These are phyloP conservation scores for Petroica traversi DNA, from an alignment of 2,113 vertebrate genomes.

Conservation along the genomic window DNA sequence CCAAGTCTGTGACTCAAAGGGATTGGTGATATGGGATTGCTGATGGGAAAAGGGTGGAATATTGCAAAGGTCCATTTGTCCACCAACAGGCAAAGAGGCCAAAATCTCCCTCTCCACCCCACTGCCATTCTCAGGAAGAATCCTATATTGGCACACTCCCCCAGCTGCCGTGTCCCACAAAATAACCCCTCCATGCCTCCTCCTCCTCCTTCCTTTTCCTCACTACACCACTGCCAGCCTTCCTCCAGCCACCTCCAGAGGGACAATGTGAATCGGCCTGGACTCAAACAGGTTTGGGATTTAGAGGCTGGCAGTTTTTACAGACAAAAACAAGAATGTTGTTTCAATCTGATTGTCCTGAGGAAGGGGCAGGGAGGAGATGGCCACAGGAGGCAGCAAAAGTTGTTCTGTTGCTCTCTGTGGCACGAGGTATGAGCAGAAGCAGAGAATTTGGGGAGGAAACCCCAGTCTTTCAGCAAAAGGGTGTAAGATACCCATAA, in stretches of 20 bases:
- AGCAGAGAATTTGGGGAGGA: background rate
- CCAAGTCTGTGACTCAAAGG: background rate
- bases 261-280: background rate
- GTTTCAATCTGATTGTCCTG: background rate
- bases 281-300: background rate
- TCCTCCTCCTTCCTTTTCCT: background rate
- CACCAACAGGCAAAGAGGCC: background rate
- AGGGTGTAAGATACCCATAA: background rate
- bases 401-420: background rate
- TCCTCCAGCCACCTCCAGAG: background rate
- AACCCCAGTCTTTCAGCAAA: background rate
- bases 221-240: background rate
- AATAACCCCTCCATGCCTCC: background rate
- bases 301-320: background rate
- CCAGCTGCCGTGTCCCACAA: background rate
- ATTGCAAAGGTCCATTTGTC: background rate
- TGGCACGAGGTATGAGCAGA: background rate
- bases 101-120: background rate
- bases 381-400: background rate
- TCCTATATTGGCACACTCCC: background rate
- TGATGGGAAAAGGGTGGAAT: background rate
- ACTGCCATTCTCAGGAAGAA: conserved; percentile 47
- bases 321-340: background rate
- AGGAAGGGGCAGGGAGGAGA: background rate
- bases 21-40: background rate